Evolutionary conservation across 2,113 vertebrate species (phyloP).

Genomic region (Nibea albiflora): DNA sequence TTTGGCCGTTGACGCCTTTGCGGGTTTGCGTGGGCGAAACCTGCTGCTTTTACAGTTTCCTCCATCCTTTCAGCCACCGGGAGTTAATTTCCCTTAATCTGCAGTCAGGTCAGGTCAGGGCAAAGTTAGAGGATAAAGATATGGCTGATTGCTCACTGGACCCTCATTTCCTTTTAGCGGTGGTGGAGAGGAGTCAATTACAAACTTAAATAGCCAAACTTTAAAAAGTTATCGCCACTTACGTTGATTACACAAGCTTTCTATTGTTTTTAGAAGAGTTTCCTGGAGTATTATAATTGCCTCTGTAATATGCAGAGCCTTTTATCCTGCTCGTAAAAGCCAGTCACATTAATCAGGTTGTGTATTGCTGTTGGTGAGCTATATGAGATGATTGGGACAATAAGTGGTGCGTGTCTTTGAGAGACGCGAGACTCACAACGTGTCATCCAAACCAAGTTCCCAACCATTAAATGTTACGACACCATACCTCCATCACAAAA

Average conservation of each 20-base stretch:
- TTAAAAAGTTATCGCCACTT: conserved; percentile 55
- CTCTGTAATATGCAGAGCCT: conserved; percentile 61
- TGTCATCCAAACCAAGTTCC: conserved; percentile 58
- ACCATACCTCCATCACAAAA: conserved; percentile 53
- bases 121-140: conserved; percentile 47
- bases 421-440: conserved; percentile 38
- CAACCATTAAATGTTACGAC: conserved; percentile 66
- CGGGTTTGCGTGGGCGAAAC: neutral
- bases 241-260: conserved; percentile 59
- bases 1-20: neutral
- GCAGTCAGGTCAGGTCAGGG: conserved; percentile 51
- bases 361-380: conserved; percentile 54
- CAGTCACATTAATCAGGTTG: conserved; percentile 67
- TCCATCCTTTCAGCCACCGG: conserved; percentile 17
- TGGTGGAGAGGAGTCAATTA: conserved; percentile 62
- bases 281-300: conserved; percentile 62
- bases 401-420: conserved; percentile 66
- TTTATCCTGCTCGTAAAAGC: conserved; percentile 69
- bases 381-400: conserved; percentile 67
- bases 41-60: conserved; percentile 30
- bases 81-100: conserved; percentile 55
- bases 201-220: conserved; percentile 61
- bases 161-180: conserved; percentile 50
- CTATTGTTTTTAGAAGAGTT: conserved; percentile 60
- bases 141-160: conserved; percentile 48